A percentile compares a stretch with the other conserved stretches of the same genome.
Evolutionary conservation across 2,888 invertebrate genomes (phyloP).

Genomic region (Apodemia hepburni): DNA sequence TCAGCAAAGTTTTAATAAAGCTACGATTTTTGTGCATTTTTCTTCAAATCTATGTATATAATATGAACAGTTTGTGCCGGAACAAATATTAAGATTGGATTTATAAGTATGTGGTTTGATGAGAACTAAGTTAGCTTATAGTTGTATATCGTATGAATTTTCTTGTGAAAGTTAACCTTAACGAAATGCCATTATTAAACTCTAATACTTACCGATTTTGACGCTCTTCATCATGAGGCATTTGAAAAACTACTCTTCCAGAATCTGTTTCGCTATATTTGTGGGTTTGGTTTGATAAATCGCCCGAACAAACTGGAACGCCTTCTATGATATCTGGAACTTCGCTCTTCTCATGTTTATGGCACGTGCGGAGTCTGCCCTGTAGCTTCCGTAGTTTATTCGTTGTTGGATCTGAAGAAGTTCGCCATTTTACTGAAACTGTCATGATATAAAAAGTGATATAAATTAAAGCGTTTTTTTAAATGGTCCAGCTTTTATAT

Average conservation of each 20-base stretch:
- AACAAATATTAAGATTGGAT: background rate
- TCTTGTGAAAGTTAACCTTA: conserved; percentile 2
- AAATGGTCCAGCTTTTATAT: too few relatives aligned
- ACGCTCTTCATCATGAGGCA: conserved; percentile 54
- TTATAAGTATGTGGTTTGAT: background rate
- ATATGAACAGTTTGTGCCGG: background rate
- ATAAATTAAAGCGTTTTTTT: background rate
- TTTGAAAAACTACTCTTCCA: conserved; percentile 57
- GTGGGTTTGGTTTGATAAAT: conserved; percentile 50
- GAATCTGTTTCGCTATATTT: conserved; percentile 47
- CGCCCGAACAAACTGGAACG: conserved; percentile 69
- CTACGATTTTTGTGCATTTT: conserved; percentile 4
- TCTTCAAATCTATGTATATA: background rate
- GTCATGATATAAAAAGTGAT: conserved; percentile 10
- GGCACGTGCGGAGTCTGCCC: conserved; percentile 59
- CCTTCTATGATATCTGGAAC: conserved; percentile 77
- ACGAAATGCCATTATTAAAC: background rate
- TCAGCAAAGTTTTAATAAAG: background rate
- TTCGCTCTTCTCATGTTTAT: conserved; percentile 69
- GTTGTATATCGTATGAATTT: background rate
- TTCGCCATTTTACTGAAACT: conserved; percentile 58
- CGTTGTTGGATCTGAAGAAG: conserved; percentile 58
- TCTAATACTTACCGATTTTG: conserved; percentile 48
- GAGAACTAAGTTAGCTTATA: conserved; percentile 1
- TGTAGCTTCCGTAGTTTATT: conserved; percentile 61